A percentile compares a stretch with the other conserved stretches of the same genome.
phyloP scores from a whole-genome alignment of 2,888 invertebrate genomes.

The Clepsis dumicolana region DNA sequence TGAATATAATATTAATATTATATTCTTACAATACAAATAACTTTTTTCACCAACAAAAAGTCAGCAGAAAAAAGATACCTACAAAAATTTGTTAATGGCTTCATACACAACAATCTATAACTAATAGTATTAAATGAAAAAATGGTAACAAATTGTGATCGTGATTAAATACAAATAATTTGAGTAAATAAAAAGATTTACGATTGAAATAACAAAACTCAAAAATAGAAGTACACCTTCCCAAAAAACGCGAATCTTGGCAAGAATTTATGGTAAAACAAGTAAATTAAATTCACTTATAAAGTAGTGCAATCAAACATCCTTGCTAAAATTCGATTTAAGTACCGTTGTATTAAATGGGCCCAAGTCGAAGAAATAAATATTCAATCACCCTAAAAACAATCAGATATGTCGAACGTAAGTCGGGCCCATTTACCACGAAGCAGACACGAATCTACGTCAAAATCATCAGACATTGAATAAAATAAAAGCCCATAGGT shows the following conservation, averaged over 20 bases:
- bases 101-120: constrained; percentile 22
- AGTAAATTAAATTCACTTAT: constrained; percentile 11
- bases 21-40: background rate
- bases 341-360: background rate
- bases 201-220: constrained; percentile 14
- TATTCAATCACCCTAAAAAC: background rate
- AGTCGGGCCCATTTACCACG: background rate
- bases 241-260: constrained; percentile 29
- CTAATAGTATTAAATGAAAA: constrained; percentile 34
- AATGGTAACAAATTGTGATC: constrained; percentile 54
- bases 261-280: constrained; percentile 11
- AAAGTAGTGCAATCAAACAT: constrained; percentile 9
- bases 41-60: background rate
- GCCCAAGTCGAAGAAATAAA: constrained; percentile 6
- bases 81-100: background rate
- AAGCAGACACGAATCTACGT: background rate
- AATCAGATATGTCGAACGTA: background rate
- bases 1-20: constrained; percentile 9
- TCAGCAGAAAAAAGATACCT: background rate
- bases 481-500: constrained; percentile 6
- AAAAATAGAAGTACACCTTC: constrained; percentile 9
- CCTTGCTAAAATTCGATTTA: constrained; percentile 30
- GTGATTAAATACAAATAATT: constrained; percentile 46
- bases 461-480: constrained; percentile 1
- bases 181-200: constrained; percentile 28